A percentile compares a stretch with the other conserved stretches of the same genome.
Conservation (phyloP, 2,113 vertebrate species). For the Corydoras sp. region DNA sequence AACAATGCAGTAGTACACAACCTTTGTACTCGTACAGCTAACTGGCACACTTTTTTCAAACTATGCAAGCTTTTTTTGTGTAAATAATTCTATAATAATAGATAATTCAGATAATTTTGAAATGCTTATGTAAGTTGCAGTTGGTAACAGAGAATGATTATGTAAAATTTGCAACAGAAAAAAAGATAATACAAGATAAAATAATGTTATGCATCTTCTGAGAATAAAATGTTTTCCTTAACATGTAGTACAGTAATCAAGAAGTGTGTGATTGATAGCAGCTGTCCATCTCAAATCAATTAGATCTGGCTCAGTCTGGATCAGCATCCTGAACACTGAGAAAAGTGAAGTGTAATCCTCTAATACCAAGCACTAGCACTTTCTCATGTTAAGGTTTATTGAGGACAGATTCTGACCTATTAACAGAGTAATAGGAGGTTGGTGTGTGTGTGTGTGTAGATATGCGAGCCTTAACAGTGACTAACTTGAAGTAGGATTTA, state of each 20-base stretch:
- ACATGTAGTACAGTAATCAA: conserved; percentile 17
- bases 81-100: too few relatives aligned
- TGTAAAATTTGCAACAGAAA: too few relatives aligned
- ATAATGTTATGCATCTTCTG: not conserved
- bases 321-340: conserved; percentile 46
- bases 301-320: conserved; percentile 50
- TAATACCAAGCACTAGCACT: conserved; percentile 14
- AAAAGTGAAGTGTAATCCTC: conserved; percentile 28
- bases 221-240: not conserved
- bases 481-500: not conserved
- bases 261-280: conserved; percentile 19
- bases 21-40: not conserved
- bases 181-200: too few relatives aligned
- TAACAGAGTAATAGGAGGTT: not conserved
- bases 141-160: too few relatives aligned
- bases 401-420: not conserved
- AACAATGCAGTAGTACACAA: not conserved
- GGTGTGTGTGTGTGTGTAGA: not conserved
- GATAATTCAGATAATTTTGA: too few relatives aligned
- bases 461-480: not conserved
- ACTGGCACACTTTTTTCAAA: not conserved
- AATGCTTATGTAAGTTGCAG: too few relatives aligned
- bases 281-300: conserved; percentile 31
- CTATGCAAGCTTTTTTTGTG: not conserved
- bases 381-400: not conserved